phyloP scores from a whole-genome alignment of 92 coral and sea anemone species.

The Nematostella vectensis region DNA sequence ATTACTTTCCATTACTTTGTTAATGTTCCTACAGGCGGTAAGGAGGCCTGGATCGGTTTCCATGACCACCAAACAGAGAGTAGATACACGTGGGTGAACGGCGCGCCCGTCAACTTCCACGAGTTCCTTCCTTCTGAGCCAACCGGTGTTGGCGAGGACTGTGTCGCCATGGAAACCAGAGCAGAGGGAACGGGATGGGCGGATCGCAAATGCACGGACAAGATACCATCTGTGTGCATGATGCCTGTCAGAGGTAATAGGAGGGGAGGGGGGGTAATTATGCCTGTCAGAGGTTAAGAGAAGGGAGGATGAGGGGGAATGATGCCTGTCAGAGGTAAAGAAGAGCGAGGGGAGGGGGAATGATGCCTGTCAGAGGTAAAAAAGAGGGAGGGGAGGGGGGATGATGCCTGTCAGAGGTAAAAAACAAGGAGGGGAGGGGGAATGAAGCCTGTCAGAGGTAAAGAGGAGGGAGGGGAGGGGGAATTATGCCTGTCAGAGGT shows the following conservation, averaged over 20 bases:
- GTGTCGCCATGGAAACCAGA: slow-evolving; percentile 53
- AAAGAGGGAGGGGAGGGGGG: too few species aligned
- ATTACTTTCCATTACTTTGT: too few species aligned
- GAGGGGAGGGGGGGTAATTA: background rate
- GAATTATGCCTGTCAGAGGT: background rate
- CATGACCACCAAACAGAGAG: slow-evolving; percentile 56
- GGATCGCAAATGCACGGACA: slow-evolving; percentile 51
- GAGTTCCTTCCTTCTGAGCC: slow-evolving; percentile 67
- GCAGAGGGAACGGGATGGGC: slow-evolving; percentile 51
- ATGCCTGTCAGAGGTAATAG: slow-evolving; percentile 54
- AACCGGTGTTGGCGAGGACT: slow-evolving; percentile 58
- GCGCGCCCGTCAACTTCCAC: slow-evolving; percentile 46
- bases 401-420: too few species aligned
- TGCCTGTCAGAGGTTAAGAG: background rate
- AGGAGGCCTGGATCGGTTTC: slow-evolving; percentile 70
- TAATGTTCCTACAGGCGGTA: slow-evolving; percentile 1
- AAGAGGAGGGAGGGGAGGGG: background rate
- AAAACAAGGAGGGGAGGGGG: too few species aligned
- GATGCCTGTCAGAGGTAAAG: too few species aligned
- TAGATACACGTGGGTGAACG: slow-evolving; percentile 53
- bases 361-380: too few species aligned
- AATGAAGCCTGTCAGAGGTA: slow-evolving; percentile 58
- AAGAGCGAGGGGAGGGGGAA: too few species aligned
- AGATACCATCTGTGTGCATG: slow-evolving; percentile 44
- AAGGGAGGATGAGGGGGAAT: too few species aligned